Evolutionary conservation across 1,140 invertebrate species (phyloP), one percentile per base, ranked within the genome.

Genomic region (Phocides pigmalion): DNA sequence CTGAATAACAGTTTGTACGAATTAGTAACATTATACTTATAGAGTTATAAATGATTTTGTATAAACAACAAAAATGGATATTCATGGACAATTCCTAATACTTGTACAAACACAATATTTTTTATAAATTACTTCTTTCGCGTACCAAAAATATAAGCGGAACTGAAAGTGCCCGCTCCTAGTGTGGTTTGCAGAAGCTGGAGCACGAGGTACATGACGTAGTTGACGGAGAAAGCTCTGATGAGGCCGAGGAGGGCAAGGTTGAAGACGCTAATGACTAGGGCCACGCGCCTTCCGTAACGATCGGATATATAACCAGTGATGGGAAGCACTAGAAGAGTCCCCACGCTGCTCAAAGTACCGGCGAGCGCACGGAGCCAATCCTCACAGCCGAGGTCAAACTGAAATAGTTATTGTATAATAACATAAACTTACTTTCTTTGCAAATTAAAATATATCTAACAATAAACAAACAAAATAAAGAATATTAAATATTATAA

Each of bases 181-280:
- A 92, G 89, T 1, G 93, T 93, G 12, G 92, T 90, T 68, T 95
- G 95, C 12, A 95, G 69, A 32, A 95, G 92, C 82, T 95, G 95
- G 17, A 96, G 92, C 0, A 92, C 67, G 9, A 92, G 19, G 68
- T 96, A 96, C 87, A 93, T 93, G 35, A 88, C 83, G 71, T 95
- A 96, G 80, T 93, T 94, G 12, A 93, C 92, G 3, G 95, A 93
- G 72, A 95, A 95, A 2, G 95, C 94, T 61, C 93, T 92, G 19
- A 94, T 91, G 20, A 96, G 74, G 3, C 95, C 95, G 20, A 94
- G 87, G 1, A 95, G 71, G 2, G 92, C 93, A 9, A 85, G 11
- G 67, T 85, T 89, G 54, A 82, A 82, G 5, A 87, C 94, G 58
- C 94, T 87, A 64, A 95, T 94, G 79, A 95, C 94, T 17, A 96